Base-by-base conservation (phyloP, 2,888 invertebrate genomes). In the Netelia melanura region DNA sequence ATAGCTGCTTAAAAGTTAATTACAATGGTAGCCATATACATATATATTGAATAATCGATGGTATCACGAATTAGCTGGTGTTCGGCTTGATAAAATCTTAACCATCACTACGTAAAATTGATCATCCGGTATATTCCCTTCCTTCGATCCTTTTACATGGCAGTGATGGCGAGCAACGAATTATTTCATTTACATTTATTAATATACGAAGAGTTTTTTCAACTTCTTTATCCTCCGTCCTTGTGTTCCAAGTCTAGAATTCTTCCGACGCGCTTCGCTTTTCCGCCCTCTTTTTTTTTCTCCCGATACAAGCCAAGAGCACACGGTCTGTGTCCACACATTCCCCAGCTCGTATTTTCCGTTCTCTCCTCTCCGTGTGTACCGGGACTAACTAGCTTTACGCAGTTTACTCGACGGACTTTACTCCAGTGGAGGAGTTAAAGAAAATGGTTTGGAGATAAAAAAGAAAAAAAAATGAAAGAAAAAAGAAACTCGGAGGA, bases 381-480 rank as follows among this genome's bases (percentile, higher is more conserved):
- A 25, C n/a, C 48, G 43, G 67, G 62, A 62, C 75, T 81, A 81
- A 81, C 81, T 81, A 81, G 81, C 81, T 68, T 75, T 64, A 62
- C 75, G 25, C 62, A 61, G 79, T 80, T 80, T 80, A 65, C 79
- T 65, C 79, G 56, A 72, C 79, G 65, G 62, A 72, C 75, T 81
- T 75, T 75, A 76, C 75, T 75, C 81, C 75, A 68, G 17, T 30
- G 30, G 61, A 81, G 75, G 61, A 81, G 75, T 61, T 75, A 10
- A 30, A 64, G 64, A 30, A 48, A 48, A 30, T 30, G 30, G 30
- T 30, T 30, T 30, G 3, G 30, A 30, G 54, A 54, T 14, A 6
- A 5, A 54, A 54, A 17, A 54, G 11, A 82, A 72, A 77, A 72
- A 77, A 43, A 52, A 58, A 56, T 11, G 30, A 70, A 38, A 64